Conservation (phyloP, 2,113 vertebrate genomes). For the Indri indri region DNA sequence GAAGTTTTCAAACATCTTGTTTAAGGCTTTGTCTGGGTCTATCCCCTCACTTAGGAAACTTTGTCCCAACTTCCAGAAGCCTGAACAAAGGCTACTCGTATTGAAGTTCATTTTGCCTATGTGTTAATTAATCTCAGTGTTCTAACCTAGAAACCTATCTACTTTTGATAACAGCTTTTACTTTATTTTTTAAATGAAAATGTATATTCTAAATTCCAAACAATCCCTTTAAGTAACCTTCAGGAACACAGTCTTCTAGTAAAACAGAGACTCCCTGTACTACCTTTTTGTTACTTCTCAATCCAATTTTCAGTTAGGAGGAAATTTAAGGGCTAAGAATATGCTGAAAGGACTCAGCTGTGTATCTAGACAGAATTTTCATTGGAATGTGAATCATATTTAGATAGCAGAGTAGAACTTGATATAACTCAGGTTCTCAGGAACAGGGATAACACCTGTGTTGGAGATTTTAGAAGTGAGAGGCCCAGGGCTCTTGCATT, state of each 20-base stretch:
- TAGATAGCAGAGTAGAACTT: not conserved
- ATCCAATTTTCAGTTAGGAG: conserved; percentile 33
- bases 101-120: not conserved
- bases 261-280: not conserved
- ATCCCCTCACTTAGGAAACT: not conserved
- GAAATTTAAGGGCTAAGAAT: not conserved
- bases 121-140: not conserved
- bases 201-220: not conserved
- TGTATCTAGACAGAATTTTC: conserved; percentile 2
- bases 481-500: not conserved
- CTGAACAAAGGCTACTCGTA: not conserved
- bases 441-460: not conserved
- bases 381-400: conserved; percentile 43
- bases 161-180: not conserved
- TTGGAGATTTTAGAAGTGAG: not conserved
- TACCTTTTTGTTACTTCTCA: not conserved
- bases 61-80: not conserved
- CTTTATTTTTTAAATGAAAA: not conserved
- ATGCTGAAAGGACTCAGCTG: conserved; percentile 29
- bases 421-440: not conserved
- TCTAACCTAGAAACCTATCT: not conserved
- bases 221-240: not conserved
- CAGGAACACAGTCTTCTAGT: conserved; percentile 24
- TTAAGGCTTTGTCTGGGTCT: not conserved
- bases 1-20: not conserved